Conservation (phyloP, 2,113 vertebrate species). For the Myotis brandtii region DNA sequence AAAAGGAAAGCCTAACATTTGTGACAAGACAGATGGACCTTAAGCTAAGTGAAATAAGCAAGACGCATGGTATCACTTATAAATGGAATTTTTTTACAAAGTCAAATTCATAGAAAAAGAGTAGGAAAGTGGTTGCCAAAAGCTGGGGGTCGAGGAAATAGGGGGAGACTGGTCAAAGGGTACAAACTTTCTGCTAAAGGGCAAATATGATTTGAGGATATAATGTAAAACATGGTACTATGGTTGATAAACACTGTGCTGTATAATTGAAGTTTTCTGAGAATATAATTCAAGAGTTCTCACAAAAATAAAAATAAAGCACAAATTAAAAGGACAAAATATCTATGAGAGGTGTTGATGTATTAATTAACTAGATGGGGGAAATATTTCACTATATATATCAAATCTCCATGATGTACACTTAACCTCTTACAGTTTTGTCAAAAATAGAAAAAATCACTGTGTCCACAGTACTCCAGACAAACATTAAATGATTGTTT, state of each 20-base stretch:
- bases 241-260: neutral
- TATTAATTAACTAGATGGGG: neutral
- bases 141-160: accelerated
- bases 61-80: neutral
- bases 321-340: neutral
- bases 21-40: neutral
- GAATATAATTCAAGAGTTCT: neutral
- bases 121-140: neutral
- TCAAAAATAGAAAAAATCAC: neutral
- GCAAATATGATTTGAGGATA: neutral
- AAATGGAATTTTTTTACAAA: neutral
- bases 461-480: neutral
- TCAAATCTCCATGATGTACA: neutral
- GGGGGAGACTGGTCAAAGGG: neutral
- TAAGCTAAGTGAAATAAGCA: neutral
- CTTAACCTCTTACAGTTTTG: neutral
- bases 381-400: neutral
- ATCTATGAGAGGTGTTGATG: neutral
- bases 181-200: neutral
- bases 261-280: neutral
- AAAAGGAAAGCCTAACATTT: neutral
- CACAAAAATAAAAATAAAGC: neutral
- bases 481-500: neutral
- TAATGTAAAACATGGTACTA: neutral
- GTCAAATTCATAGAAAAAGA: neutral